phyloP scores from a whole-genome alignment of 1,140 invertebrate genomes.

The Pararge aegeria region DNA sequence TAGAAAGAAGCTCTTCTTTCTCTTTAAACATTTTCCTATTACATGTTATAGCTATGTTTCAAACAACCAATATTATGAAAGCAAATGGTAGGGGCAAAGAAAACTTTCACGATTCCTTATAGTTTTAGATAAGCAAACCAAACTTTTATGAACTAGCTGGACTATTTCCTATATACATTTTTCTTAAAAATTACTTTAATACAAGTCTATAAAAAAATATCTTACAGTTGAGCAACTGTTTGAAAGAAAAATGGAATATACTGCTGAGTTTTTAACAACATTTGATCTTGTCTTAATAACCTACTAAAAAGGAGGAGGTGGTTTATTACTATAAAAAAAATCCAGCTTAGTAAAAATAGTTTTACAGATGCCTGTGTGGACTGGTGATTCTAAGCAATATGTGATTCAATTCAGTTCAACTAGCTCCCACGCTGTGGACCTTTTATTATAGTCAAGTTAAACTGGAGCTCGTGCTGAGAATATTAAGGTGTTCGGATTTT shows the following conservation, averaged over 20 bases:
- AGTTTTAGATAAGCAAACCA: conserved; percentile 6
- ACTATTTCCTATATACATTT: not conserved
- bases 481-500: conserved; percentile 9
- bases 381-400: not conserved
- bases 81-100: not conserved
- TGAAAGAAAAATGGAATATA: too few relatives aligned
- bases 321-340: too few relatives aligned
- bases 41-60: too few relatives aligned
- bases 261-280: too few relatives aligned
- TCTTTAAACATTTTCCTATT: too few relatives aligned
- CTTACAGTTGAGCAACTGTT: too few relatives aligned
- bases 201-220: not conserved
- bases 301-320: too few relatives aligned
- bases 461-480: not conserved
- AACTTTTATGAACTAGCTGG: not conserved
- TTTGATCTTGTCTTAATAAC: too few relatives aligned
- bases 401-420: not conserved
- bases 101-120: conserved; percentile 4
- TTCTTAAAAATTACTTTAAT: conserved; percentile 1
- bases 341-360: too few relatives aligned
- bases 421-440: not conserved
- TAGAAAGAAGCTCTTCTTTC: too few relatives aligned
- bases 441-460: conserved; percentile 1
- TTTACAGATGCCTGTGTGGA: too few relatives aligned
- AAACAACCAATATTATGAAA: not conserved